These are phyloP conservation scores for Cossypha caffra DNA, from an alignment of 2,797 vertebrate species.

Conservation along the genomic window DNA sequence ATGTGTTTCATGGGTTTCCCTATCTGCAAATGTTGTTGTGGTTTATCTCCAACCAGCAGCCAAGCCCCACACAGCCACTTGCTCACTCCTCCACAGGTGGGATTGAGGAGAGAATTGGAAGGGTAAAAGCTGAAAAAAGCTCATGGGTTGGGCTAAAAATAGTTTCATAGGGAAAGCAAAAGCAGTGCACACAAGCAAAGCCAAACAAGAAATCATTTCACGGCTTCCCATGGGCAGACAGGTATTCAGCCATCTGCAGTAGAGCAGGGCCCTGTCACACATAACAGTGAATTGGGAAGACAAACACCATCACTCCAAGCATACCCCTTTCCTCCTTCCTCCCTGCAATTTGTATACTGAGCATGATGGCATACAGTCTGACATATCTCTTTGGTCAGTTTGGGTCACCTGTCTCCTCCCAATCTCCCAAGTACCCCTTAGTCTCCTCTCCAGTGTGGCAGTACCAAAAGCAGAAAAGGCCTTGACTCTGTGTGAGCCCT, in stretches of 20 bases:
- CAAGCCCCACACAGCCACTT: rapidly evolving
- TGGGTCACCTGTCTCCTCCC: background rate
- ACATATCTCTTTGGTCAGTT: background rate
- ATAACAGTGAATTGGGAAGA: rapidly evolving
- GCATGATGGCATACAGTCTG: background rate
- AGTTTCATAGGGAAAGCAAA: background rate
- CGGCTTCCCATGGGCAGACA: background rate
- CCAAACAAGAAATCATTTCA: background rate
- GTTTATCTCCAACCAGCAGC: background rate
- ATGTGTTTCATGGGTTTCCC: background rate
- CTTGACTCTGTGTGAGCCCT: background rate
- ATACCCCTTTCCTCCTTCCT: background rate
- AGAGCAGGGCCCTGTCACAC: background rate
- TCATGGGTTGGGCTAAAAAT: background rate
- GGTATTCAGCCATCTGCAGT: background rate
- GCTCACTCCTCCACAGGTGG: background rate
- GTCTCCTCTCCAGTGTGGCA: background rate
- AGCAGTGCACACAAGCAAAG: background rate
- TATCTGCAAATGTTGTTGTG: background rate
- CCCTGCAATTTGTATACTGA: background rate
- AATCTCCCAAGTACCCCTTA: background rate
- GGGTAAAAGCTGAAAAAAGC: background rate
- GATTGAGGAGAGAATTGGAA: background rate
- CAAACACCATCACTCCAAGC: background rate
- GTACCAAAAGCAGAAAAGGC: background rate